Percentiles rank a stretch among this genome's conserved stretches.
phyloP scores from a whole-genome alignment of 2,797 vertebrate species.

The Poecile montanus region DNA sequence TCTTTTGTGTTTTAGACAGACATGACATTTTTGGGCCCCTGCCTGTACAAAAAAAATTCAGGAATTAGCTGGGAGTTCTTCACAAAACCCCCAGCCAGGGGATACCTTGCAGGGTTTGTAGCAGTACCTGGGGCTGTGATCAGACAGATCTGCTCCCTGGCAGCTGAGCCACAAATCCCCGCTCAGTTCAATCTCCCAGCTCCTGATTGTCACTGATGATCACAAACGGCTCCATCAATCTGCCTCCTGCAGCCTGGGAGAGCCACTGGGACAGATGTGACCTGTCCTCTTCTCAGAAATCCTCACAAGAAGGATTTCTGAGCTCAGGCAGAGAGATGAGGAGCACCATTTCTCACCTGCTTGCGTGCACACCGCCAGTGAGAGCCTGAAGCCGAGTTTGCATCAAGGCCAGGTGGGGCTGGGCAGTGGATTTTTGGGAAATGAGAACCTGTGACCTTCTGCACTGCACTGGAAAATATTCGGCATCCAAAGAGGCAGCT shows the following conservation, averaged over 20 bases:
- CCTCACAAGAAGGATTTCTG: not conserved
- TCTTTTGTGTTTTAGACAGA: not conserved
- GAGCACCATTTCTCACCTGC: not conserved
- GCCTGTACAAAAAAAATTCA: not conserved
- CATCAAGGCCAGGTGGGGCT: not conserved
- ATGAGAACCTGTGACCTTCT: not conserved
- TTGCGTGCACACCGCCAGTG: not conserved
- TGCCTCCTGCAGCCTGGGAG: not conserved
- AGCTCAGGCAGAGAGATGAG: not conserved
- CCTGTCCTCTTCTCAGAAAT: not conserved
- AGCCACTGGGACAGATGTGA: not conserved
- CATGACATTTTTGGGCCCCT: not conserved
- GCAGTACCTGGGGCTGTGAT: not conserved
- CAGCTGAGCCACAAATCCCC: conserved; percentile 16
- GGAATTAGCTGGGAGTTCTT: not conserved
- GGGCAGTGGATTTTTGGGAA: not conserved
- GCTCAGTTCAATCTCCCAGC: not conserved
- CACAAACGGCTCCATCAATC: conserved; percentile 18
- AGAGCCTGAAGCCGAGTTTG: not conserved
- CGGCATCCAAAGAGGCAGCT: not conserved
- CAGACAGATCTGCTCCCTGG: not conserved
- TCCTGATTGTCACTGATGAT: not conserved
- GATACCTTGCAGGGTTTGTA: not conserved
- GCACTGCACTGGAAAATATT: not conserved
- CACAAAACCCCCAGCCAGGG: not conserved